Evolutionary conservation across 2,797 vertebrate species (phyloP), one percentile per base, ranked within the genome.

Genomic region (Lithobates pipiens): DNA sequence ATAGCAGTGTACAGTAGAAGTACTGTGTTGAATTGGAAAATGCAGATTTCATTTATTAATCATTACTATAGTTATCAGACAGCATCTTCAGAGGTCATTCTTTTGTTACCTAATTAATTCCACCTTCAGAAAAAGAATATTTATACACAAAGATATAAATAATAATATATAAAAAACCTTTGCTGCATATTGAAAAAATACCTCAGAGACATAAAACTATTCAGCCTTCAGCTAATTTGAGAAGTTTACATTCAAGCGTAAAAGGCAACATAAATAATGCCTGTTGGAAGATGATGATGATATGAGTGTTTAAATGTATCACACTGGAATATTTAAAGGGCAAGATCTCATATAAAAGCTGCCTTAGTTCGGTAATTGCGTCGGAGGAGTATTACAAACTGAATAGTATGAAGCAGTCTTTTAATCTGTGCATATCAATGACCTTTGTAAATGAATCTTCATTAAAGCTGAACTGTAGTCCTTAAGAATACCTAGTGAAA

Each of bases 221-320:
- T 15, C 36, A 78, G 57, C 76, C 76, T 78, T 67, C 61, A 78
- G 76, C 76, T 44, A 78, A 61, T 63, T 42, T 67, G 15, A 42
- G 76, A 78, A 78, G 61, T 78, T 78, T 39, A 67, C 21, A 61
- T 61, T 61, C 54, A 67, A 16, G n/a, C 63, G 76, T 78, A 65
- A 67, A 78, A 78, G 76, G 57, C 61, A 78, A 63, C 76, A 78
- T 78, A 67, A 78, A 78, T 78, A 67, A 78, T 78, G 63, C 36
- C 63, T 18, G 42, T 44, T 18, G 61, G n/a, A 67, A 21, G n/a
- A 15, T 39, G 23, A 63, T 61, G 29, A 13, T 39, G 63, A 36
- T 61, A 4, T 34, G 34, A 63, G 54, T 39, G n/a, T 36, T 77
- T 63, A 23, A 65, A 29, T 67, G 63, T 78, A 78, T 67, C 57